Conservation (phyloP, 2,113 vertebrate species). For the Pachypanchax playfairii region DNA sequence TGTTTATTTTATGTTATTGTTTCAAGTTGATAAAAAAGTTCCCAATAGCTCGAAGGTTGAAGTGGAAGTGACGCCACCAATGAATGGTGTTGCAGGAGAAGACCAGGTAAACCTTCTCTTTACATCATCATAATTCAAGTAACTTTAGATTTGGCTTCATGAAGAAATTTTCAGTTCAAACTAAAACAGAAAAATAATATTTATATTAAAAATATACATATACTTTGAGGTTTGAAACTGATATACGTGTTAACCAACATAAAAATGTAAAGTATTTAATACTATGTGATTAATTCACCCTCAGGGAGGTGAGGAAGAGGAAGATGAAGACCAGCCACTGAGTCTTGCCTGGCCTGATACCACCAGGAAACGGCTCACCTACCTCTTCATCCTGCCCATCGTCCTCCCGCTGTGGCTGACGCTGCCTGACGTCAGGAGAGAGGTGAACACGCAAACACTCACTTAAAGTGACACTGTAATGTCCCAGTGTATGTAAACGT, state of each 20-base stretch:
- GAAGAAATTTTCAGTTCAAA: background rate
- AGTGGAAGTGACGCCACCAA: slow-evolving; percentile 91
- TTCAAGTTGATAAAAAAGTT: slow-evolving; percentile 82
- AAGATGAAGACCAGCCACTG: slow-evolving; percentile 89
- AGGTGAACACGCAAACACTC: slow-evolving; percentile 70
- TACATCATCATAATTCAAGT: background rate
- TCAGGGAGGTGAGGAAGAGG: slow-evolving; percentile 78
- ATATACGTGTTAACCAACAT: background rate
- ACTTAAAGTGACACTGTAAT: background rate
- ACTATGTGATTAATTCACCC: slow-evolving; percentile 1
- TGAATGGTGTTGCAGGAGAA: slow-evolving; percentile 85
- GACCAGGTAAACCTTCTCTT: slow-evolving; percentile 55
- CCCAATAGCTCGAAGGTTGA: slow-evolving; percentile 86
- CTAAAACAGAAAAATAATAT: background rate
- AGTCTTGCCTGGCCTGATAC: slow-evolving; percentile 93
- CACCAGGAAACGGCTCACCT: slow-evolving; percentile 84
- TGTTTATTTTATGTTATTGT: background rate
- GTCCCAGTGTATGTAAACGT: too few relatives aligned
- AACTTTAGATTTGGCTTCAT: background rate
- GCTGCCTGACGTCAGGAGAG: slow-evolving; percentile 92
- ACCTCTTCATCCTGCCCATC: slow-evolving; percentile 91
- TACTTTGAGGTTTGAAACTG: background rate
- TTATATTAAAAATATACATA: too few relatives aligned
- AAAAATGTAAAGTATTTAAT: background rate
- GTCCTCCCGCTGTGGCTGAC: slow-evolving; percentile 91